These are phyloP conservation scores for Hirtodrosophila histrioides DNA, from an alignment of 2,888 invertebrate genomes.

Conservation along the genomic window DNA sequence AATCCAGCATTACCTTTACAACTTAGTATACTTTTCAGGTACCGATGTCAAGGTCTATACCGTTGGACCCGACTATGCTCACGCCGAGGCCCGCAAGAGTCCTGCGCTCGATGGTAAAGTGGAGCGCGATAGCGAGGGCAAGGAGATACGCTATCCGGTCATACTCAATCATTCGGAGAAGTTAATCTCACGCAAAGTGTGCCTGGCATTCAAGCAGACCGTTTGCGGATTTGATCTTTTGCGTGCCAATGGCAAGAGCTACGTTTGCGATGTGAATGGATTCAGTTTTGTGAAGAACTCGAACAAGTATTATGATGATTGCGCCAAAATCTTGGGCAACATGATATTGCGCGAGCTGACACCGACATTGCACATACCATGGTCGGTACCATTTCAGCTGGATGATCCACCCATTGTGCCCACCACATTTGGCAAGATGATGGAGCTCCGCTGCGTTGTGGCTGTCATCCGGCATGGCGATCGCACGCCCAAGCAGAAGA, in stretches of 20 bases:
- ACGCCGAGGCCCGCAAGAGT: constrained; percentile 99
- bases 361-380: constrained; percentile 97
- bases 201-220: constrained; percentile 97
- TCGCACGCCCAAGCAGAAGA: constrained; percentile 99
- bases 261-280: constrained; percentile 99
- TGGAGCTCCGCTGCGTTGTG: constrained; percentile 96
- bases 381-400: constrained; percentile 98
- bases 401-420: constrained; percentile 99
- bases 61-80: constrained; percentile 99
- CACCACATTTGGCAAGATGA: constrained; percentile 99
- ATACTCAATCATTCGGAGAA: constrained; percentile 99
- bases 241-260: constrained; percentile 98
- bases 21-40: constrained; percentile 86
- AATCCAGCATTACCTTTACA: constrained; percentile 85
- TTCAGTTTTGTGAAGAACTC: constrained; percentile 99
- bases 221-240: constrained; percentile 99
- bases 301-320: constrained; percentile 99
- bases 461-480: constrained; percentile 99
- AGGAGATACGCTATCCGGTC: constrained; percentile 99
- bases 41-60: constrained; percentile 95
- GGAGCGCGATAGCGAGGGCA: constrained; percentile 98
- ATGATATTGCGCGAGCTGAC: constrained; percentile 98
- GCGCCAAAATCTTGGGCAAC: constrained; percentile 98
- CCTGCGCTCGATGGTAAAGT: constrained; percentile 99
- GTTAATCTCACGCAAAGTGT: constrained; percentile 98